Evolutionary conservation across 2,888 invertebrate species (phyloP).

Genomic region (Rapana venosa): DNA sequence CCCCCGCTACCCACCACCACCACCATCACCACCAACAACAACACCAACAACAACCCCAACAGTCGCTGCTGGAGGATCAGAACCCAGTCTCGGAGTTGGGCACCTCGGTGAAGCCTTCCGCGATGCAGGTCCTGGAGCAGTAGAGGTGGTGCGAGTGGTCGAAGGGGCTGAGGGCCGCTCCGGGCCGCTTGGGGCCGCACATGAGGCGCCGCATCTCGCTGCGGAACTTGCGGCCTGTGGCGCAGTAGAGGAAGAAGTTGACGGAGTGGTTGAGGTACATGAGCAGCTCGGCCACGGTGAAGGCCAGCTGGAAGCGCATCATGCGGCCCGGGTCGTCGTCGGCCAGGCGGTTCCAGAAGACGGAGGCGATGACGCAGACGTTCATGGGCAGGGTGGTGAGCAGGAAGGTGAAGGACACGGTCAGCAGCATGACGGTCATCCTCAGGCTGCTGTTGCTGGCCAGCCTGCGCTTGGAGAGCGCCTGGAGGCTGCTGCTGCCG

Average conservation of each 20-base stretch:
- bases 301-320: slow-evolving; percentile 58
- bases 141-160: slow-evolving; percentile 69
- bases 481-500: not conserved
- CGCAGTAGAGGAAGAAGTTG: slow-evolving; percentile 74
- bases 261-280: slow-evolving; percentile 76
- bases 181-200: slow-evolving; percentile 55
- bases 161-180: slow-evolving; percentile 46
- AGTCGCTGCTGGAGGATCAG: too few species aligned
- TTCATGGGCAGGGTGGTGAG: slow-evolving; percentile 75
- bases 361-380: slow-evolving; percentile 56
- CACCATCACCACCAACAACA: too few species aligned
- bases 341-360: slow-evolving; percentile 53
- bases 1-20: too few species aligned
- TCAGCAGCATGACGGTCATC: slow-evolving; percentile 74
- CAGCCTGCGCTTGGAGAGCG: slow-evolving; percentile 56
- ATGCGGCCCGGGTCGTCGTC: slow-evolving; percentile 49
- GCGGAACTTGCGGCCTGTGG: slow-evolving; percentile 69
- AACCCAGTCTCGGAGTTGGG: slow-evolving; percentile 14
- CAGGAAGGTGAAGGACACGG: slow-evolving; percentile 74
- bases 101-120: slow-evolving; percentile 37
- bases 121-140: slow-evolving; percentile 58
- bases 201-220: slow-evolving; percentile 61
- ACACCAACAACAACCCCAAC: too few species aligned
- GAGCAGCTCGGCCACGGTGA: slow-evolving; percentile 70
- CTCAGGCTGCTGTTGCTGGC: slow-evolving; percentile 64